These are phyloP conservation scores for Sorex araneus DNA, from an alignment of 2,113 vertebrate species.

Conservation along the genomic window DNA sequence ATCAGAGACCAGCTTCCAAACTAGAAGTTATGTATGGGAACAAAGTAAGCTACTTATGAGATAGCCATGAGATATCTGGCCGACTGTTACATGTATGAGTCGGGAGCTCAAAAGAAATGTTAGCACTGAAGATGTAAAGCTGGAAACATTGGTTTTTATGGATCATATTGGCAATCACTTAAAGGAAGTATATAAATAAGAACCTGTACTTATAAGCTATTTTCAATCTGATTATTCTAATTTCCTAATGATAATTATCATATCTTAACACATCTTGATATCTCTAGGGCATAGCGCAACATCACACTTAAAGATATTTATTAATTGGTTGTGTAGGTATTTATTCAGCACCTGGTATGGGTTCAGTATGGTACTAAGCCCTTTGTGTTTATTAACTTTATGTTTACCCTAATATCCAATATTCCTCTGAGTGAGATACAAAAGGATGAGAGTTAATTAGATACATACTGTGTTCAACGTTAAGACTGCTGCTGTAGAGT, in stretches of 20 bases:
- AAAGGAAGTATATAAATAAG: slow-evolving; percentile 17
- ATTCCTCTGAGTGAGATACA: background rate
- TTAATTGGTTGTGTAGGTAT: background rate
- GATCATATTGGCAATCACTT: background rate
- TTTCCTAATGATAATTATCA: background rate
- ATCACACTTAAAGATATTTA: background rate
- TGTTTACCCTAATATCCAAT: background rate
- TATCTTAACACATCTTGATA: slow-evolving; percentile 32
- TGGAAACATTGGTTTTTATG: background rate
- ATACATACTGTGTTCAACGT: background rate
- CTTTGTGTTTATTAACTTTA: background rate
- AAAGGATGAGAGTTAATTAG: slow-evolving; percentile 11
- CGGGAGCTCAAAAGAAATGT: background rate
- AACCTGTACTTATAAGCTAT: background rate
- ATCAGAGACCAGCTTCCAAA: background rate
- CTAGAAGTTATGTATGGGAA: background rate
- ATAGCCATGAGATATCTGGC: slow-evolving; percentile 1
- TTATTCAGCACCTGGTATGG: background rate
- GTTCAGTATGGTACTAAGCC: background rate
- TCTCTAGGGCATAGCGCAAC: background rate
- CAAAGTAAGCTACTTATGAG: background rate
- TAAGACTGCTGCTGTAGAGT: background rate
- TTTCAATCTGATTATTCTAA: no score
- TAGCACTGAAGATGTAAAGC: background rate
- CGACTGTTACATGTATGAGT: background rate